Percentiles rank a stretch among this genome's conserved stretches.
Evolutionary conservation across 2,888 invertebrate species (phyloP).

Genomic region (Pseudoips prasinana): DNA sequence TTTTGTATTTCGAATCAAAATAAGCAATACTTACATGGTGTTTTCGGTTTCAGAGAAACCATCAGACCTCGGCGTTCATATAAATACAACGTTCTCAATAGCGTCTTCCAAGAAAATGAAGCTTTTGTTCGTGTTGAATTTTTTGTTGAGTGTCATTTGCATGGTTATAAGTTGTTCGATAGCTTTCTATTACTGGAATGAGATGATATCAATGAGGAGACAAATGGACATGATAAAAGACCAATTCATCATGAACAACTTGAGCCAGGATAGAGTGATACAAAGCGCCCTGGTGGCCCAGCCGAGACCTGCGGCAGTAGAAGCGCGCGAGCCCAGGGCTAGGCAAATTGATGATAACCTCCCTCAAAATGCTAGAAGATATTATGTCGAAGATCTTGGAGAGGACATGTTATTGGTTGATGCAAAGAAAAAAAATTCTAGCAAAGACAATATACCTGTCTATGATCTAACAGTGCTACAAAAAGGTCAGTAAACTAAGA

Average conservation of each 20-base stretch:
- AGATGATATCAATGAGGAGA: conserved; percentile 63
- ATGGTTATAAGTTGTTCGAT: conserved; percentile 65
- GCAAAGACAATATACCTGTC: conserved; percentile 42
- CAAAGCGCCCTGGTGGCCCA: conserved; percentile 53
- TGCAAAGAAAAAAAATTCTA: conserved; percentile 59
- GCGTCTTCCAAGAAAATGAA: conserved; percentile 78
- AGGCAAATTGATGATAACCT: conserved; percentile 34
- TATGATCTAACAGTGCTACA: conserved; percentile 48
- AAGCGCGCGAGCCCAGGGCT: conserved; percentile 50
- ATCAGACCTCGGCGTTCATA: conserved; percentile 71
- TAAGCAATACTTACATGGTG: conserved; percentile 10
- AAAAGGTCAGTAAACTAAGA: conserved; percentile 46
- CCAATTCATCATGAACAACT: conserved; percentile 54
- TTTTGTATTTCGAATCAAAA: neutral
- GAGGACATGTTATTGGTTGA: conserved; percentile 68
- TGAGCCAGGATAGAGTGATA: conserved; percentile 47
- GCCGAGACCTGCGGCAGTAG: conserved; percentile 35
- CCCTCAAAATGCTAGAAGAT: conserved; percentile 47
- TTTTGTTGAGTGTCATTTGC: conserved; percentile 65
- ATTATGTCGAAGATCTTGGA: conserved; percentile 65
- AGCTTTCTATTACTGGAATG: conserved; percentile 72
- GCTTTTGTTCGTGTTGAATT: conserved; percentile 68
- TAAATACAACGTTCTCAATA: conserved; percentile 72
- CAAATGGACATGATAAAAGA: conserved; percentile 64
- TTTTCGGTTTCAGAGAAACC: conserved; percentile 61